Evolutionary conservation across 1,140 invertebrate species (phyloP).

Genomic region (Polypedilum pembai): DNA sequence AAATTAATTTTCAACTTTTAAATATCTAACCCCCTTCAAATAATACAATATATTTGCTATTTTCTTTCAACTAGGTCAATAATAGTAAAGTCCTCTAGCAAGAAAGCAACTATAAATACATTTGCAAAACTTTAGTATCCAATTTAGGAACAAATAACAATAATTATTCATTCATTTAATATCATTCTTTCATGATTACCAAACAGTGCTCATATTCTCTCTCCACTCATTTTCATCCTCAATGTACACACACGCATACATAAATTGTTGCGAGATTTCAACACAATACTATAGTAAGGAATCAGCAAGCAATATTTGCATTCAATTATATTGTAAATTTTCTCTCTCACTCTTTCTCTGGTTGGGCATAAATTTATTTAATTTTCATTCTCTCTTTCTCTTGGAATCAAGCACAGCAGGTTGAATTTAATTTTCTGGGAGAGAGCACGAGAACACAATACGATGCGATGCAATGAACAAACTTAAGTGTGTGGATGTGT

Average conservation of each 20-base stretch:
- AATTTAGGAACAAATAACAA: conserved; percentile 22
- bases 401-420: neutral
- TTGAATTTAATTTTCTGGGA: neutral
- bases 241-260: neutral
- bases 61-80: too few relatives aligned
- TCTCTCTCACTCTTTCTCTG: neutral
- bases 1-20: too few relatives aligned
- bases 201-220: neutral
- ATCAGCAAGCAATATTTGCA: conserved; percentile 1
- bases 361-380: too few relatives aligned
- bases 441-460: neutral
- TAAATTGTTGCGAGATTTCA: neutral
- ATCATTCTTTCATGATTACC: too few relatives aligned
- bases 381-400: too few relatives aligned
- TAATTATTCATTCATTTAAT: conserved; percentile 13
- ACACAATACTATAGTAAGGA: neutral
- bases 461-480: neutral
- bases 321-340: neutral
- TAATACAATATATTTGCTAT: too few relatives aligned
- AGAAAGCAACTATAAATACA: too few relatives aligned
- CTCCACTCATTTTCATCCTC: neutral
- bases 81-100: too few relatives aligned
- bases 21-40: too few relatives aligned
- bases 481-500: too few relatives aligned
- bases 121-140: neutral